phyloP scores from a whole-genome alignment of 2,888 invertebrate genomes.

The Andrena dorsata region DNA sequence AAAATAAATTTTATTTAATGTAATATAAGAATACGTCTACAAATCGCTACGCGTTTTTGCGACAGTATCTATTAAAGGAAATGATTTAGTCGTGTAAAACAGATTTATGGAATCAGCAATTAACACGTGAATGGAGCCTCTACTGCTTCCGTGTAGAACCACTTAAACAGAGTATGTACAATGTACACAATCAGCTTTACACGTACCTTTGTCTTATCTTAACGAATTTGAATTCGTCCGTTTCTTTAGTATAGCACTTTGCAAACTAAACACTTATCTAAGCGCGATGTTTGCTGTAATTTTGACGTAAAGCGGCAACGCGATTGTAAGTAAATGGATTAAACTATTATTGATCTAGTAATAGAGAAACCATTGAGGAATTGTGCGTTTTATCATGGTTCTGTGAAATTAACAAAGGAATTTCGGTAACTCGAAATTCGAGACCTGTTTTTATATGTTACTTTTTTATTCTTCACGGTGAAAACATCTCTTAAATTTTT shows the following conservation, averaged over 20 bases:
- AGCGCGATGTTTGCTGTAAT: not conserved
- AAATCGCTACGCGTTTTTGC: too few relatives aligned
- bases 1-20: too few relatives aligned
- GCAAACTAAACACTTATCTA: not conserved
- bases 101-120: constrained; percentile 2
- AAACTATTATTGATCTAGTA: not conserved
- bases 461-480: too few relatives aligned
- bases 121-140: not conserved
- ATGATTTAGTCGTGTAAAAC: not conserved
- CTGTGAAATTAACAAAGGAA: too few relatives aligned
- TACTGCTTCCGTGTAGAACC: not conserved
- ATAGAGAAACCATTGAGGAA: not conserved
- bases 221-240: not conserved
- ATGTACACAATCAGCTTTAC: not conserved
- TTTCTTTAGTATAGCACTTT: not conserved
- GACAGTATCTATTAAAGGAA: not conserved
- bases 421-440: too few relatives aligned
- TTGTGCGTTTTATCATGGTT: too few relatives aligned
- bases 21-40: too few relatives aligned
- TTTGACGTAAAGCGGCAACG: not conserved
- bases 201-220: not conserved
- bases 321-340: not conserved
- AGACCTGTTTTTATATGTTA: too few relatives aligned
- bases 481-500: too few relatives aligned
- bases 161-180: not conserved